Conservation (phyloP, 1,140 invertebrate species). For the Drosophila tsacasi region DNA sequence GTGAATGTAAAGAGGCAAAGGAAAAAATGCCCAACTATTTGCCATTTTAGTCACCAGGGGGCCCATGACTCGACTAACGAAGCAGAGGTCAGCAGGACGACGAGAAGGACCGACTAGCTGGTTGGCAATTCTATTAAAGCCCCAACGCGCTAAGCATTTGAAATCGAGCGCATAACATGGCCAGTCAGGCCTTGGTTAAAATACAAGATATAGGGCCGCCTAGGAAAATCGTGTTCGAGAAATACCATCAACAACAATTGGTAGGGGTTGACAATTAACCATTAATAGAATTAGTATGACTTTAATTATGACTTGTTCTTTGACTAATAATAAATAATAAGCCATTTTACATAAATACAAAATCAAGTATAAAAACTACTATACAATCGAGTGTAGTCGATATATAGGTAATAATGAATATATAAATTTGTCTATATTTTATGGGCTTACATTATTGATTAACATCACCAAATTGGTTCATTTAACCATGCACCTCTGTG, state of each 20-base stretch:
- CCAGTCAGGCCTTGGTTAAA: slow-evolving; percentile 29
- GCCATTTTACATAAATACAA: too few relatives aligned
- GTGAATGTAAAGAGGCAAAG: slow-evolving; percentile 69
- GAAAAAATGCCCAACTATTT: slow-evolving; percentile 78
- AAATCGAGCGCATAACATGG: slow-evolving; percentile 36
- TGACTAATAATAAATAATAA: not conserved
- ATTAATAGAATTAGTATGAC: not conserved
- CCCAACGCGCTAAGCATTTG: slow-evolving; percentile 66
- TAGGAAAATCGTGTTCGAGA: slow-evolving; percentile 4
- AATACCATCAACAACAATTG: slow-evolving; percentile 3
- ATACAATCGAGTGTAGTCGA: not conserved
- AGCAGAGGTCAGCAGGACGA: slow-evolving; percentile 20
- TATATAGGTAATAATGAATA: not conserved
- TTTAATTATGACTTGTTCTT: too few relatives aligned
- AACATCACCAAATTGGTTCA: not conserved
- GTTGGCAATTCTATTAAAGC: slow-evolving; percentile 74
- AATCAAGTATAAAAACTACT: not conserved
- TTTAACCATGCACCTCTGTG: not conserved
- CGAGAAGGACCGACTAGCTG: slow-evolving; percentile 16
- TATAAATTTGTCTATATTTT: not conserved
- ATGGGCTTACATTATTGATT: not conserved
- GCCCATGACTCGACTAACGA: slow-evolving; percentile 29
- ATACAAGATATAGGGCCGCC: not conserved
- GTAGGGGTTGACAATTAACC: not conserved
- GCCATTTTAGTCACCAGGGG: slow-evolving; percentile 71